Conservation (phyloP, 2,797 vertebrate genomes). For the Staurois parvus region DNA sequence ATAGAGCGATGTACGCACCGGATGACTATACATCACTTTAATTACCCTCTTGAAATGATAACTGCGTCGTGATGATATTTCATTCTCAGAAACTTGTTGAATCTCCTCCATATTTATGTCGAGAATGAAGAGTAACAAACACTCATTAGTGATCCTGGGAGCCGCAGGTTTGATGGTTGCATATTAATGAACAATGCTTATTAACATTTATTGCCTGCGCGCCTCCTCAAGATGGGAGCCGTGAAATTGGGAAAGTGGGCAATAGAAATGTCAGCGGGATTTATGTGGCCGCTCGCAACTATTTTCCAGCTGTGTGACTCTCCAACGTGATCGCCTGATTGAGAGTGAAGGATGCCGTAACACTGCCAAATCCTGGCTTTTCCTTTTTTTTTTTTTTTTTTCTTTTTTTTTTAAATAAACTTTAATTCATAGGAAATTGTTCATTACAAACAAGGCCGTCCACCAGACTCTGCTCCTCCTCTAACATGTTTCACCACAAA, state of each 20-base stretch:
- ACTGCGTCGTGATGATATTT: slow-evolving; percentile 4
- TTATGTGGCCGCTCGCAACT: slow-evolving; percentile 57
- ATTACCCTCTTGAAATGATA: slow-evolving; percentile 26
- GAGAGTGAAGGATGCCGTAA: no score
- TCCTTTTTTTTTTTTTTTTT: not conserved
- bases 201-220: slow-evolving; percentile 66
- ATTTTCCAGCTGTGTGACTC: slow-evolving; percentile 64
- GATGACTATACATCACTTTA: slow-evolving; percentile 42
- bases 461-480: no score
- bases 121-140: slow-evolving; percentile 63
- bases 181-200: slow-evolving; percentile 67
- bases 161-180: slow-evolving; percentile 61
- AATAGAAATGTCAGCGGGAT: slow-evolving; percentile 65
- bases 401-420: no score
- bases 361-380: no score
- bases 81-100: slow-evolving; percentile 42
- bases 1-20: not conserved
- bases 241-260: slow-evolving; percentile 65
- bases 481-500: no score
- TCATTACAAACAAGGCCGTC: no score
- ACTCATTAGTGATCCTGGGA: slow-evolving; percentile 63
- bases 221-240: slow-evolving; percentile 64
- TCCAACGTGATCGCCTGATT: slow-evolving; percentile 52
- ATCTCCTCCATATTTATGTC: slow-evolving; percentile 57
- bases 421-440: no score